Conservation (phyloP, 2,797 vertebrate genomes). For the Phalloptychus januarius region DNA sequence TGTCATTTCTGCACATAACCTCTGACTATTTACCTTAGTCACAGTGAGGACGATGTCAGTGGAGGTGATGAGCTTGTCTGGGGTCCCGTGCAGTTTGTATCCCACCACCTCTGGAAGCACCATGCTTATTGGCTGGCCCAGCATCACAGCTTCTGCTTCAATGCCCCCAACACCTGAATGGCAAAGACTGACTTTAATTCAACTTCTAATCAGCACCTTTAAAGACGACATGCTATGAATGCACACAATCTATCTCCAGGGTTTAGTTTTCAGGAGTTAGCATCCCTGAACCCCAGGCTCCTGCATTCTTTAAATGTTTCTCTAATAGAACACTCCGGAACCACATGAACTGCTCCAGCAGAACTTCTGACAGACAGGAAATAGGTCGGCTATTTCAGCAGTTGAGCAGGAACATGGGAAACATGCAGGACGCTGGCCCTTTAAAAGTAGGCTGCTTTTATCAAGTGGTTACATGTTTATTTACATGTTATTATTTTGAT, state of each 20-base stretch:
- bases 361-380: no score
- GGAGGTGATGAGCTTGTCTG: conserved; percentile 90
- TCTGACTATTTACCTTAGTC: conserved; percentile 88
- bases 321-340: not conserved
- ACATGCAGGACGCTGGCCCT: not conserved
- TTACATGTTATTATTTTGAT: no score
- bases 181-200: not conserved
- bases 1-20: not conserved
- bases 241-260: no score
- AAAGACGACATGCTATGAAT: no score
- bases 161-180: conserved; percentile 94
- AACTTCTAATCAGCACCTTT: not conserved
- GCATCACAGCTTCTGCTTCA: conserved; percentile 97
- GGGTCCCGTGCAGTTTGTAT: conserved; percentile 88
- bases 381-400: not conserved
- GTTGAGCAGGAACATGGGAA: not conserved
- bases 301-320: not conserved
- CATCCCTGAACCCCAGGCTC: not conserved
- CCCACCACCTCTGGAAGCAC: conserved; percentile 96
- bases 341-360: not conserved
- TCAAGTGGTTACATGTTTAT: no score
- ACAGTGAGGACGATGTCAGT: conserved; percentile 98
- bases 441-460: not conserved
- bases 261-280: not conserved
- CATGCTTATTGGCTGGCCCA: conserved; percentile 98